Conservation (phyloP, 2,113 vertebrate species). For the Podarcis raffonei region DNA sequence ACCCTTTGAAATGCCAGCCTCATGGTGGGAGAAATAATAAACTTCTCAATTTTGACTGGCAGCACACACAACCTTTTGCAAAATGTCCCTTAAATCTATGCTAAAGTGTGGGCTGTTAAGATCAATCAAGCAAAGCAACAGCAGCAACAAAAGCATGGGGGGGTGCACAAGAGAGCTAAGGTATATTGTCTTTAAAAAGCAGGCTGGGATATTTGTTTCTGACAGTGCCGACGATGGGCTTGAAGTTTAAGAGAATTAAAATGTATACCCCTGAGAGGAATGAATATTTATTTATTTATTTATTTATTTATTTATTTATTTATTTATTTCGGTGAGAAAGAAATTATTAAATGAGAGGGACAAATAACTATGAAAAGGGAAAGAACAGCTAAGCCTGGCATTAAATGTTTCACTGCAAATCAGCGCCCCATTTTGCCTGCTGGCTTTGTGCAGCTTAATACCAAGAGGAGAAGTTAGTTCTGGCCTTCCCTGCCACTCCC, state of each 20-base stretch:
- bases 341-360: background rate
- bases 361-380: background rate
- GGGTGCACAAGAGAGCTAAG: too few relatives aligned
- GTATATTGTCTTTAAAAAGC: too few relatives aligned
- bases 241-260: background rate
- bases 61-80: background rate
- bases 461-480: background rate
- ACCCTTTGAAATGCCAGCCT: constrained; percentile 20
- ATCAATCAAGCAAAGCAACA: too few relatives aligned
- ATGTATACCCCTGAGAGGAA: background rate
- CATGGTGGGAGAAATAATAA: background rate
- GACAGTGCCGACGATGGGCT: background rate
- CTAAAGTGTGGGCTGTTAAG: background rate
- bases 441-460: background rate
- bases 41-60: background rate
- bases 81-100: background rate
- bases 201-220: too few relatives aligned
- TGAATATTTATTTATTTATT: background rate
- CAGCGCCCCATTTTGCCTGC: background rate
- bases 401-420: background rate
- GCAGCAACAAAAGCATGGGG: too few relatives aligned
- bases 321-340: background rate
- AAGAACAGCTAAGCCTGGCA: background rate
- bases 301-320: background rate
- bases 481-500: background rate